phyloP scores from a whole-genome alignment of 2,888 invertebrate genomes.

The Drosophila prolongata region DNA sequence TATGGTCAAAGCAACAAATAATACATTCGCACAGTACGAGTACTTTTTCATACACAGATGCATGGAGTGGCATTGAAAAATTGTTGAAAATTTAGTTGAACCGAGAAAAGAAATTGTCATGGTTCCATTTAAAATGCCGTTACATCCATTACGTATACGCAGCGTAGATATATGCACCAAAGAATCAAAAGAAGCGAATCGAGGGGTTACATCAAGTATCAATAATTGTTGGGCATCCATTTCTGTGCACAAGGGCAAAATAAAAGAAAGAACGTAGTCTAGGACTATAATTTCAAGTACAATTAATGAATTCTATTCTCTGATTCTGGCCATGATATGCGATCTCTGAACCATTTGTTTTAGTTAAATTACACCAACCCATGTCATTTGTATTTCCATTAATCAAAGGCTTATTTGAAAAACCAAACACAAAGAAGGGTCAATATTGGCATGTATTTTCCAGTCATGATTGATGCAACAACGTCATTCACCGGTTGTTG shows the following conservation, averaged over 20 bases:
- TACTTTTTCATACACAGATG: slow-evolving; percentile 1
- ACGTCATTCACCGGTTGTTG: slow-evolving; percentile 33
- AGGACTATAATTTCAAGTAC: slow-evolving; percentile 24
- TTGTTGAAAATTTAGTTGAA: slow-evolving; percentile 29
- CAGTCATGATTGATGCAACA: slow-evolving; percentile 61
- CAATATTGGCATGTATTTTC: slow-evolving; percentile 33
- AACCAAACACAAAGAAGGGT: slow-evolving; percentile 2
- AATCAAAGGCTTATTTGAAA: slow-evolving; percentile 29
- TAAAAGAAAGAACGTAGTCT: neutral
- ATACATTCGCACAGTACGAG: slow-evolving; percentile 27
- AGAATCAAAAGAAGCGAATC: slow-evolving; percentile 44
- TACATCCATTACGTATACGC: slow-evolving; percentile 58
- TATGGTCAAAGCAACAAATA: slow-evolving; percentile 36
- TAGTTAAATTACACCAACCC: slow-evolving; percentile 33
- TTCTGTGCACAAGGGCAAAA: slow-evolving; percentile 37
- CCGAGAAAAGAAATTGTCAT: slow-evolving; percentile 36
- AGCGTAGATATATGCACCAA: slow-evolving; percentile 35
- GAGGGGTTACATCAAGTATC: slow-evolving; percentile 53
- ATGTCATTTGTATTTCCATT: slow-evolving; percentile 30
- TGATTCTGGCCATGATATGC: slow-evolving; percentile 17
- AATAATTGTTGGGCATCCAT: slow-evolving; percentile 67
- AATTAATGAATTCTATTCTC: slow-evolving; percentile 27
- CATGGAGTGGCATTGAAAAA: slow-evolving; percentile 35
- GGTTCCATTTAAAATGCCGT: slow-evolving; percentile 34
- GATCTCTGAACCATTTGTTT: slow-evolving; percentile 35